Base-by-base conservation (phyloP, 2,113 vertebrate genomes). In the Mustela lutreola region DNA sequence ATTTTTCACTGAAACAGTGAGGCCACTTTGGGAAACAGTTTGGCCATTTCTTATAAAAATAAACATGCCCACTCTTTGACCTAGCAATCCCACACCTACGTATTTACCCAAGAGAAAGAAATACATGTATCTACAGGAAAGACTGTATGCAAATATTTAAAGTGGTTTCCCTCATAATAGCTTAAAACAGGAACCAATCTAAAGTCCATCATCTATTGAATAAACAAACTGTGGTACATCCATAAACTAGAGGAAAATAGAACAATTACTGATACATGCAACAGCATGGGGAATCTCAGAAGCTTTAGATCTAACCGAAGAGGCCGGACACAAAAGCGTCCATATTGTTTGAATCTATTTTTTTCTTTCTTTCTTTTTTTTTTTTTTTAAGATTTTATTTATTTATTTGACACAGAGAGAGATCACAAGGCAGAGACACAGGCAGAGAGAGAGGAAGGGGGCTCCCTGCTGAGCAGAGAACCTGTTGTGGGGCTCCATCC, bases 101-200 rank as follows among this genome's bases (percentile, higher is more conserved):
- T 73, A 78, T 82, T 93, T 79, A 80, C n/a, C 48, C 33, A 84
- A 80, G 76, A 95, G 50, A 89, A 95, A 95, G 58, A 84, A 75
- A 91, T 33, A 79, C 26, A 63, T 39, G 31, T 48, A 45, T 65
- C 9, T 79, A 67, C 0, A 36, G 78, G 85, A 81, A 76, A 31
- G 53, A n/a, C 26, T 80, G 14, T 31, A 65, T 39, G 19, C 31
- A 11, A 97, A 91, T 19, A 4, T 60, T 94, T 21, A 58, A 82
- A 89, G 42, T 42, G 94, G 21, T 83, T 89, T 94, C 50, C 31
- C 28, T 87, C 65, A 78, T n/a, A 82, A 19, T 11, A 71, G 31
- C 22, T 24, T 33, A 24, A 78, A 96, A 78, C 1, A 26, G 50
- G 45, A 88, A 73, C 92, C 21, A 87, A 28, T 3, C 2, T 53